These are phyloP conservation scores for Geotrypetes seraphini DNA, from an alignment of 2,797 vertebrate genomes.

Conservation along the genomic window DNA sequence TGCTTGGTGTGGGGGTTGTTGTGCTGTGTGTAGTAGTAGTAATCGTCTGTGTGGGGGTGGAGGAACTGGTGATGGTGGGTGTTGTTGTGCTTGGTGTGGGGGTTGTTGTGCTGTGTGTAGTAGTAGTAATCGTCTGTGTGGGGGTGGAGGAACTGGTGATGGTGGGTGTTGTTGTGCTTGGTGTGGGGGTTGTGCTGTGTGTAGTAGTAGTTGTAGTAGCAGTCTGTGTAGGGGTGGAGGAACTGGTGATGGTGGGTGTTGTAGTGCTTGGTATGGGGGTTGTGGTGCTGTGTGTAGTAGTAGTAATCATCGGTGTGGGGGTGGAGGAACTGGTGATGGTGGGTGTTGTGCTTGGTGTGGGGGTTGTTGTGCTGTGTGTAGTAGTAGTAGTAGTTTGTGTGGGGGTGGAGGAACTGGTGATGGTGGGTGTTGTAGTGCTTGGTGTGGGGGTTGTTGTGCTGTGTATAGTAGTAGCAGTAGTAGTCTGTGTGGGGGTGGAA, in stretches of 20 bases:
- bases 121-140: too few species aligned
- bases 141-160: accelerated
- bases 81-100: too few species aligned
- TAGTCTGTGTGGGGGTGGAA: neutral
- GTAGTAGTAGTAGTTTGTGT: too few species aligned
- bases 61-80: neutral
- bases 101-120: too few species aligned
- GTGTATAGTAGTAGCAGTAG: neutral
- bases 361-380: accelerated
- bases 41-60: neutral
- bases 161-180: accelerated
- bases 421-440: neutral
- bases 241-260: neutral
- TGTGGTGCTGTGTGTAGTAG: neutral
- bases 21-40: neutral
- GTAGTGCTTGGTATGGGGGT: neutral
- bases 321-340: neutral
- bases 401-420: neutral
- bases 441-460: neutral
- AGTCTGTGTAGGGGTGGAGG: too few species aligned
- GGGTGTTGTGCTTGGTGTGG: neutral
- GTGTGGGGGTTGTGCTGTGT: too few species aligned
- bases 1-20: neutral
- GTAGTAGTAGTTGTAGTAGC: too few species aligned
- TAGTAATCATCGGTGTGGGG: neutral